Evolutionary conservation across 1,140 invertebrate species (phyloP), one percentile per base, ranked within the genome.

Genomic region (Cephus cinctus): DNA sequence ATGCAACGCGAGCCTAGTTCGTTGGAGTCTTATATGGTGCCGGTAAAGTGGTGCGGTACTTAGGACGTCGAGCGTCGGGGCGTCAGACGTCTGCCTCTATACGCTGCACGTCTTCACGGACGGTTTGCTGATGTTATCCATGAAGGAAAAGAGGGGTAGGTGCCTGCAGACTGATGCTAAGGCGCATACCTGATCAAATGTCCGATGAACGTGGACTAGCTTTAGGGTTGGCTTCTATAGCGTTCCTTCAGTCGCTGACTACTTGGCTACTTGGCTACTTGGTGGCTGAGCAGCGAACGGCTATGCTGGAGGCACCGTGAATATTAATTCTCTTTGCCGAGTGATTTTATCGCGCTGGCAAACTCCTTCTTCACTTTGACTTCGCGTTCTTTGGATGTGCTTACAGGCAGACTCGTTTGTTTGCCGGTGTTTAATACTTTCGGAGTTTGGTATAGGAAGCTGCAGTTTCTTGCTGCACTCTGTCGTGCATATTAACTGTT

Each of bases 321-420:
- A 65, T 65, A 65, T 65, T 65, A 65, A 65, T 65, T 60, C 54
- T 54, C 47, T 55, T 41, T 47, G 59, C 42, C 41, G 61, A 52
- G 22, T 57, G 63, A 65, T 65, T 41, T 65, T 65, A 65, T 65
- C 63, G 20, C 15, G 39, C 14, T 36, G 14, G 34, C 15, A 18
- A n/a, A n/a, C n/a, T n/a, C n/a, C n/a, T 27, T 27, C 6, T 27
- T 27, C n/a, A 27, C n/a, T 27, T 27, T 27, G 6, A 27, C 25
- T 6, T n/a, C 6, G 6, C 25, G 25, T 27, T 27, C 25, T 8
- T 27, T 27, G n/a, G 6, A n/a, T n/a, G 25, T 27, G 25, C n/a
- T 27, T 27, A n/a, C 25, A 27, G 6, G n/a, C 6, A n/a, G n/a
- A n/a, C n/a, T n/a, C n/a, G n/a, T n/a, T n/a, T n/a, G n/a, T n/a